Evolutionary conservation across 2,888 invertebrate species (phyloP), one percentile per base, ranked within the genome.

Genomic region (Scotopteryx bipunctaria): DNA sequence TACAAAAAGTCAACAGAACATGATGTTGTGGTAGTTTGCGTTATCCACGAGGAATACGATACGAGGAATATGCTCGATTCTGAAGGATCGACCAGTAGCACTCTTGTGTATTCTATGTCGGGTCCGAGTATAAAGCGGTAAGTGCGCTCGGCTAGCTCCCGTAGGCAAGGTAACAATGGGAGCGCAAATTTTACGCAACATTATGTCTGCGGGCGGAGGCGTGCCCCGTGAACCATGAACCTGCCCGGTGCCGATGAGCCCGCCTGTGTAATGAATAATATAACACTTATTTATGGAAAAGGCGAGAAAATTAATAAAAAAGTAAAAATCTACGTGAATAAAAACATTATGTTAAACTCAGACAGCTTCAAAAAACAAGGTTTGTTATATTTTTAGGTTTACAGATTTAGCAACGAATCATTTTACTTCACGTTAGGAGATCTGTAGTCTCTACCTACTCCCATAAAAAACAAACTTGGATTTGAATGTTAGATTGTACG

Each of bases 181-280:
- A 74, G 78, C 73, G 77, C 79, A 76, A 81, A 86, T 86, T 88
- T 87, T 80, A 88, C 87, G 88, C 85, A 82, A 85, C 87, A 87
- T 88, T 88, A 84, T 86, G 82, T 72, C 73, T 71, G 35, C 36
- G 47, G 58, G 59, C 44, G 36, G 60, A 51, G 52, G 52, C 43
- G 52, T 49, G 56, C 42, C 49, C 50, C 44, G 50, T 55, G 57
- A 53, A 41, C 60, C 56, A 57, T 61, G 55, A 60, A 41, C 60
- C 37, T 32, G 25, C 16, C 35, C 43, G 2, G 42, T 41, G 49
- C 25, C 49, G 49, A 50, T 42, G 49, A 37, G 37, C 36, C 17
- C 16, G 13, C 13, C 32, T 29, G 19, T 27, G 17, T 16, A 31
- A 42, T 47, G 27, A 53, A 38, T 53, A 46, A 36, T 48, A 44